Base-by-base conservation (phyloP, 2,888 invertebrate genomes). In the Girardia tigrina region DNA sequence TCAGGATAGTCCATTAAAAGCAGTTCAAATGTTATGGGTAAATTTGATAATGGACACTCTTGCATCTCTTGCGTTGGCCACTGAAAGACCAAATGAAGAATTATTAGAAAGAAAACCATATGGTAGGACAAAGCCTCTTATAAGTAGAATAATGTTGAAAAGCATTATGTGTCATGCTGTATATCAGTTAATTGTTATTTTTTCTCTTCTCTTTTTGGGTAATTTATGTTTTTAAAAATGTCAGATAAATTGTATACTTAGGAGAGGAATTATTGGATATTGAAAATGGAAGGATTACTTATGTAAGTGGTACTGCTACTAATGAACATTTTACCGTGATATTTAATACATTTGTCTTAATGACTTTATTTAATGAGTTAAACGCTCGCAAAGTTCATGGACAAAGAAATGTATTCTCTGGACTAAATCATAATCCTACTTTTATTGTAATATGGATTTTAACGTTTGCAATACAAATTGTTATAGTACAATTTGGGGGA, bases 341-440 rank as follows among this genome's bases (percentile, higher is more conserved):
- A 84, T 99, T 99, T 88, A 98, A 99, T 87, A 91, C 95, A 29
- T 98, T 98, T 87, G 98, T 98, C 79, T 92, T 99, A 93, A 99
- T 98, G 98, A 98, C 98, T 16, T 88, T 98, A 79, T 98, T 97
- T 88, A 98, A 99, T 88, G 98, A 99, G 88, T 93, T 98, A 85
- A 98, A 99, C 87, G 95, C 97, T 79, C 88, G 98, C 82, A 98
- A 98, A 88, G 97, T 98, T 82, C 98, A 98, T 87, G 97, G 97
- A 79, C 95, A 99, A 87, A 88, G 98, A 80, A 97, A 98, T 86
- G 92, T 98, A 81, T 92, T 98, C 87, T 89, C 91, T 85, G 97
- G 97, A 80, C 89, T 98, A 80, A 91, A 93, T 86, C 91, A 92
- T 80, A 98, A 98, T 88, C 94, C 94, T 78, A 94, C 98, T 83